Base-by-base conservation (phyloP, 2,888 invertebrate genomes). In the Pyrgus malvae region DNA sequence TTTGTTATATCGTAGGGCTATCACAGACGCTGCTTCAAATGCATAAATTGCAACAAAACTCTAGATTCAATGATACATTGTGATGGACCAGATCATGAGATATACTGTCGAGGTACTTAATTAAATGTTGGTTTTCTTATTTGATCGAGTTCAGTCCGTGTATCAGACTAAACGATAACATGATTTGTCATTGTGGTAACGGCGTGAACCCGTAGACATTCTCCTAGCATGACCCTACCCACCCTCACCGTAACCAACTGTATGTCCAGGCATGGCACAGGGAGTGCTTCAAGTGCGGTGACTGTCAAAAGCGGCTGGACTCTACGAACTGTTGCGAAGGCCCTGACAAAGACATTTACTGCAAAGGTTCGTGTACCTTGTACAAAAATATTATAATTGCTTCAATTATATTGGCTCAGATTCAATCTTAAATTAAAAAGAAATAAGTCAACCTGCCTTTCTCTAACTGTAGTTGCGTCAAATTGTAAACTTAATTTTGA, bases 271-370 rank as follows among this genome's bases (percentile, higher is more conserved):
- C 92, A 83, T 97, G 96, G 96, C 97, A 97, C 93, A 96, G 91
- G 92, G 95, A 96, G 92, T 97, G 97, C 92, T 97, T 94, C 94
- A 97, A 97, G 92, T 97, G 97, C 92, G 96, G 93, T 82, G 93
- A 94, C 72, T 97, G 97, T 91, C 90, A 92, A 74, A 97, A 96
- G 92, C 92, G 95, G 80, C 93, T 97, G 92, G 97, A 97, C 91
- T 97, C 97, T 67, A 93, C 95, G 77, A 95, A 95, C 91, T 96
- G 96, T 92, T 97, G 97, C 89, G 97, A 97, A 90, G 98, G 96
- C 76, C 95, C 98, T 73, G 97, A 98, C 85, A 96, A 96, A 92
- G 96, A 98, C 82, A 96, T 98, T 92, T 98, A 97, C 92, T 98
- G 98, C 92, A 98, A 96, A 95, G 96, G 97, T 96, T 92, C 78